A percentile compares a stretch with the other conserved stretches of the same genome.
Evolutionary conservation across 64 coral and sea anemone genomes (phyloP).

Genomic region (Actinia equina): DNA sequence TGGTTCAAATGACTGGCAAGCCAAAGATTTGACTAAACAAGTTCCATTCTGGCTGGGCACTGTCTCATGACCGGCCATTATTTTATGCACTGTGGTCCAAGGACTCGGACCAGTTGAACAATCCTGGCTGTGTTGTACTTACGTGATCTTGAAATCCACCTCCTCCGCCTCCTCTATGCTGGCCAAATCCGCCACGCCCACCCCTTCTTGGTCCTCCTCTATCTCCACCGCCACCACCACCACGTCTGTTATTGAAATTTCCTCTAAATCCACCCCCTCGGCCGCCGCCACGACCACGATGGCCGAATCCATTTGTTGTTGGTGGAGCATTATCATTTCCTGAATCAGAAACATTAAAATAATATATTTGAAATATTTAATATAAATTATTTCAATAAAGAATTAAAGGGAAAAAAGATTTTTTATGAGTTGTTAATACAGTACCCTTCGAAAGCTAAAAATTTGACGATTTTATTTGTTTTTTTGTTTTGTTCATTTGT

Average conservation of each 20-base stretch:
- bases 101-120: not conserved
- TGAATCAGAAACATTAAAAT: not conserved
- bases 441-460: no score
- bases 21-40: no score
- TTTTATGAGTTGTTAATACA: no score
- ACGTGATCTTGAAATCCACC: slow-evolving; percentile 7
- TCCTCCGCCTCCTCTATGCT: slow-evolving; percentile 5
- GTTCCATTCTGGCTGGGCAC: no score
- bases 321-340: slow-evolving; percentile 61
- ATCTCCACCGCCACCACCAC: slow-evolving; percentile 24
- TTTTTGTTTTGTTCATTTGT: no score
- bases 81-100: no score
- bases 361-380: no score
- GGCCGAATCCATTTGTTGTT: slow-evolving; percentile 70
- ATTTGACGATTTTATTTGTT: no score
- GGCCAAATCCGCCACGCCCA: slow-evolving; percentile 61
- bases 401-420: no score
- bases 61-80: no score
- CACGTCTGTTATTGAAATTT: slow-evolving; percentile 58
- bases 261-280: slow-evolving; percentile 63
- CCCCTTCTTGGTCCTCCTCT: slow-evolving; percentile 53
- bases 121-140: not conserved
- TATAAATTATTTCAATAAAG: no score
- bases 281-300: slow-evolving; percentile 50
- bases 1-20: no score